phyloP scores from a whole-genome alignment of 2,888 invertebrate species.

The Agonopterix subpropinquella region DNA sequence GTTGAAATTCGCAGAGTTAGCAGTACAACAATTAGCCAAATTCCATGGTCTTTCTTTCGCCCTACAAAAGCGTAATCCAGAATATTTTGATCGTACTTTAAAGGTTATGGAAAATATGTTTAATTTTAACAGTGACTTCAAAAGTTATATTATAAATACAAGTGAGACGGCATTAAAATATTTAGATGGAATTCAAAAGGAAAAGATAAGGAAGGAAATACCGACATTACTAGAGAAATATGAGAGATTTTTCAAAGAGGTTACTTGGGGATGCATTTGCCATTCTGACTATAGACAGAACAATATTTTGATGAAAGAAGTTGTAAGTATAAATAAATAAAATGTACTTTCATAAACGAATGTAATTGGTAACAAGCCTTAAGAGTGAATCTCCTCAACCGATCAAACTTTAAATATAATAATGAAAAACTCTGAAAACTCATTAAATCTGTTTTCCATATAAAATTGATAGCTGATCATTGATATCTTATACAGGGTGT shows the following conservation, averaged over 20 bases:
- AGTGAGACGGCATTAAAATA: constrained; percentile 11
- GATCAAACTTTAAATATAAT: too few relatives aligned
- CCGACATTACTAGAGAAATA: constrained; percentile 17
- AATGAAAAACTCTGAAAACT: too few relatives aligned
- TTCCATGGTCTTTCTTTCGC: constrained; percentile 27
- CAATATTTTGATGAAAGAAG: constrained; percentile 40
- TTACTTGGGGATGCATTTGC: constrained; percentile 26
- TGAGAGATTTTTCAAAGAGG: constrained; percentile 20
- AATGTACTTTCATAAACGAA: too few relatives aligned
- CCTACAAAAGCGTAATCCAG: constrained; percentile 18
- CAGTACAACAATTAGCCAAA: constrained; percentile 26
- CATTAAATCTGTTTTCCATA: too few relatives aligned
- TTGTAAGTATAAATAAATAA: constrained; percentile 23
- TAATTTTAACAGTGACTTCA: constrained; percentile 20
- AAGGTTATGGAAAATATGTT: constrained; percentile 7
- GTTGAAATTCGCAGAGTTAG: constrained; percentile 21
- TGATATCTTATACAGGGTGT: too few relatives aligned
- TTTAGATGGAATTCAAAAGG: constrained; percentile 14
- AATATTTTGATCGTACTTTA: constrained; percentile 18
- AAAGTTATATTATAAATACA: constrained; percentile 6
- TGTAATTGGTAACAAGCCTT: too few relatives aligned
- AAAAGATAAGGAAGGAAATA: constrained; percentile 20
- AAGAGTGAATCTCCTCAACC: too few relatives aligned
- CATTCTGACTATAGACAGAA: constrained; percentile 51
- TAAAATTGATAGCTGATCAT: too few relatives aligned